Base-by-base conservation (phyloP, 1,140 invertebrate species). In the Lucilia sericata region DNA sequence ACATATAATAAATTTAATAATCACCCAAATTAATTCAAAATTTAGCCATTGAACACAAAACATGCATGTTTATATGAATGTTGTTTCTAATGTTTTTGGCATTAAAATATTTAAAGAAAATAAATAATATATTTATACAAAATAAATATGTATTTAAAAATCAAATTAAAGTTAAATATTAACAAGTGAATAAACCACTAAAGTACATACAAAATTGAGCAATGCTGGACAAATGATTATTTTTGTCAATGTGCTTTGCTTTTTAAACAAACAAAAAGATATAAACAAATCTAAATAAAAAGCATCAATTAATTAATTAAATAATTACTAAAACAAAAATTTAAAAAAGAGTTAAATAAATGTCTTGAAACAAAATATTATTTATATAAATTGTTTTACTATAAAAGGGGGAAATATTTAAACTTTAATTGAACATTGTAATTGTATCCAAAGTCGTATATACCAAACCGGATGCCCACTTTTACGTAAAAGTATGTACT, bases 221-320 rank as follows among this genome's bases (percentile, higher is more conserved):
- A 60, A 51, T 51, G 9, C 14, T 51, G 9, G 49, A 51, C 49
- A 51, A 51, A 14, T 17, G 51, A 60, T 60, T 17, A 17, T 60
- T 60, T 60, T 17, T 60, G 51, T 60, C 51, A n/a, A n/a, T 60
- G 51, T 60, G 51, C 51, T 60, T 60, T 60, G 51, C 51, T 60
- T 42, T 42, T 8, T 60, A 60, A 60, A 60, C 13, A 60, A 60
- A 60, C 13, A 12, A 1, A 60, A 60, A 60, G 5, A 60, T 12
- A 60, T 60, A 60, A 60, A 60, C 5, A 60, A 60, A 60, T 60
- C 17, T 17, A 60, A 60, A 60, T n/a, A 60, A 60, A n/a, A n/a
- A 60, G 5, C 17, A 60, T 60, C 13, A 60, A 60, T 14, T 17
- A 60, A 60, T 60, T 60, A 60, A 60, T 14, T 17, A 60, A 60